Conservation (phyloP, 2,888 invertebrate genomes). For the Halictus quadricinctus region DNA sequence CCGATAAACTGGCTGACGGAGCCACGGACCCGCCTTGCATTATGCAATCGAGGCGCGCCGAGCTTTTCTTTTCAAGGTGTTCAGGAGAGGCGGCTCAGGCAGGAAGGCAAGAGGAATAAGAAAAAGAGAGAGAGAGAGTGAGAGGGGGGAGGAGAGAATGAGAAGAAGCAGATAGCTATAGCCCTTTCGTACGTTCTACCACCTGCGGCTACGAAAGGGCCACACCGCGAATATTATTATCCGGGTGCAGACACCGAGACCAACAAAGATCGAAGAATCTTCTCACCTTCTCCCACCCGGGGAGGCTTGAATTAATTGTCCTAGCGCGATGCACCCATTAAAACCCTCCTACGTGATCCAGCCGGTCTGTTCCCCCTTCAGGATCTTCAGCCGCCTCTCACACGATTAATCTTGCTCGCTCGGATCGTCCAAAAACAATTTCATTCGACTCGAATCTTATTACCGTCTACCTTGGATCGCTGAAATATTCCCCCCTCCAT, state of each 20-base stretch:
- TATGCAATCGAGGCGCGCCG: conserved; percentile 66
- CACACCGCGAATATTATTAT: conserved; percentile 63
- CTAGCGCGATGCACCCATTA: conserved; percentile 51
- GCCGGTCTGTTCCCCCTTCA: neutral
- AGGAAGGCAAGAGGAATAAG: conserved; percentile 17
- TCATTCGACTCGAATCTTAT: too few species aligned
- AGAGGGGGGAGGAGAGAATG: neutral
- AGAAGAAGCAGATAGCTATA: conserved; percentile 13
- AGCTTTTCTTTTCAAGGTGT: conserved; percentile 63
- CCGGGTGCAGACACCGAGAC: conserved; percentile 60
- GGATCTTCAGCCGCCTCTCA: conserved; percentile 23
- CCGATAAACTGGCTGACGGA: conserved; percentile 73
- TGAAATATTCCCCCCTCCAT: too few species aligned
- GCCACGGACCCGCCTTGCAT: conserved; percentile 68
- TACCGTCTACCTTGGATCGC: too few species aligned
- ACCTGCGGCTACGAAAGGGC: conserved; percentile 54
- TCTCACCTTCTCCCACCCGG: conserved; percentile 38
- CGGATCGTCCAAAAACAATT: too few species aligned
- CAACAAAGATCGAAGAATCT: conserved; percentile 42
- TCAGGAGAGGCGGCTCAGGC: conserved; percentile 34
- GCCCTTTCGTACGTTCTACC: conserved; percentile 50
- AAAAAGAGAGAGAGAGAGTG: neutral
- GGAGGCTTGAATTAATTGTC: conserved; percentile 57
- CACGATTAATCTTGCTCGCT: neutral
- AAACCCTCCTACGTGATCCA: conserved; percentile 12